Evolutionary conservation across 2,797 vertebrate species (phyloP).

Genomic region (Lophotriccus pileatus): DNA sequence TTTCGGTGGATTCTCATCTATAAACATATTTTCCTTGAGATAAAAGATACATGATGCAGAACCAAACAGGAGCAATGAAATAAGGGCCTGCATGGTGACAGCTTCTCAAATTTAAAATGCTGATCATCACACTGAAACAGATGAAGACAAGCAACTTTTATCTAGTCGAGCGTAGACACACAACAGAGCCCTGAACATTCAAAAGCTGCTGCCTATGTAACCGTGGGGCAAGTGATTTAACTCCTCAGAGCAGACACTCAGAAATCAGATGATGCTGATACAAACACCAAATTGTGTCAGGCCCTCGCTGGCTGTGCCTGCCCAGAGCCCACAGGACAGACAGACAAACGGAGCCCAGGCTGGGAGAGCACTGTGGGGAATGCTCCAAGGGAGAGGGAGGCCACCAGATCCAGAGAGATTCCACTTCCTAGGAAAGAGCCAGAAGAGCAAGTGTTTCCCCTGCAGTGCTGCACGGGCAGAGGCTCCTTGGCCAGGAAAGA

Average conservation of each 20-base stretch:
- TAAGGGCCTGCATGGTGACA: background rate
- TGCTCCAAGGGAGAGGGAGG: background rate
- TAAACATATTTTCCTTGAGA: background rate
- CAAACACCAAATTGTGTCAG: background rate
- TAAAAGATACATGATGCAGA: background rate
- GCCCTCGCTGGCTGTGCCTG: rapidly evolving
- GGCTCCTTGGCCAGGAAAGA: background rate
- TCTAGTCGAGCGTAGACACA: background rate
- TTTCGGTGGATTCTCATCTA: background rate
- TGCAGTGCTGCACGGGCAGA: rapidly evolving
- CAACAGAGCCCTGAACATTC: conserved; percentile 5
- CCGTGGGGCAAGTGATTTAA: background rate
- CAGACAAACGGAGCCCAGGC: background rate
- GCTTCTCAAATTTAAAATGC: background rate
- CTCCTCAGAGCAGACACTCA: background rate
- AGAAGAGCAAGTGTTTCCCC: rapidly evolving
- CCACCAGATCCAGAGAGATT: background rate
- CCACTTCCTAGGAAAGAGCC: background rate
- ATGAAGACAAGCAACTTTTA: conserved; percentile 17
- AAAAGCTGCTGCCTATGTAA: background rate
- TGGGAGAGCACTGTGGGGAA: background rate
- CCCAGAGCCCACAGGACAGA: background rate
- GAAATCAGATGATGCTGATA: background rate
- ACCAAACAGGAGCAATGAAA: background rate
- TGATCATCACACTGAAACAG: background rate